phyloP scores from a whole-genome alignment of 1,140 invertebrate genomes.

The Glossosoma conforme region DNA sequence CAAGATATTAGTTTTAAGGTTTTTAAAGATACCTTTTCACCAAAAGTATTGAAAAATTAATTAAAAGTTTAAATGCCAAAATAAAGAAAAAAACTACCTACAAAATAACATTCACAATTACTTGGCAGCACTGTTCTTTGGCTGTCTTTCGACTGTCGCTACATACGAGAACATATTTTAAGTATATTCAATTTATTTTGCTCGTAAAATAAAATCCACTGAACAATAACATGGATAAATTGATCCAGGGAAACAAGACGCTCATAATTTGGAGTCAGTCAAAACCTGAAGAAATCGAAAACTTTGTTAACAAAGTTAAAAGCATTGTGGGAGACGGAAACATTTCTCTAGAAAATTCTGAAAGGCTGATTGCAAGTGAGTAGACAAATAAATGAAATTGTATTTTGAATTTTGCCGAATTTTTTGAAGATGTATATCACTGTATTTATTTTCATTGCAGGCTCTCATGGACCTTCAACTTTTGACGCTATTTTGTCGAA shows the following conservation, averaged over 20 bases:
- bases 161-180: too few relatives aligned
- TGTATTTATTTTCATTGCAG: conserved; percentile 37
- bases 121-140: too few relatives aligned
- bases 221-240: conserved; percentile 37
- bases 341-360: conserved; percentile 45
- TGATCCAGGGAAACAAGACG: conserved; percentile 39
- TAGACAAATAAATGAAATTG: not conserved
- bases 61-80: too few relatives aligned
- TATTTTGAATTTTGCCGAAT: not conserved
- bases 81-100: too few relatives aligned
- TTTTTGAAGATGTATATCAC: not conserved
- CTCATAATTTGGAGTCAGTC: conserved; percentile 42
- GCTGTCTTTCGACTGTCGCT: too few relatives aligned
- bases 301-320: conserved; percentile 40
- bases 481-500: conserved; percentile 57
- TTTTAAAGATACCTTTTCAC: too few relatives aligned
- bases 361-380: conserved; percentile 42
- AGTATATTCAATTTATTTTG: not conserved
- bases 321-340: conserved; percentile 32
- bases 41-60: too few relatives aligned
- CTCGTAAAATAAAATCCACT: not conserved
- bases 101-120: too few relatives aligned
- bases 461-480: conserved; percentile 48
- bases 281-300: conserved; percentile 37
- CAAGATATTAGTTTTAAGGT: too few relatives aligned